Evolutionary conservation across 53 echinoderm and acorn worm genomes (phyloP).

Genomic region (Antedon mediterranea): DNA sequence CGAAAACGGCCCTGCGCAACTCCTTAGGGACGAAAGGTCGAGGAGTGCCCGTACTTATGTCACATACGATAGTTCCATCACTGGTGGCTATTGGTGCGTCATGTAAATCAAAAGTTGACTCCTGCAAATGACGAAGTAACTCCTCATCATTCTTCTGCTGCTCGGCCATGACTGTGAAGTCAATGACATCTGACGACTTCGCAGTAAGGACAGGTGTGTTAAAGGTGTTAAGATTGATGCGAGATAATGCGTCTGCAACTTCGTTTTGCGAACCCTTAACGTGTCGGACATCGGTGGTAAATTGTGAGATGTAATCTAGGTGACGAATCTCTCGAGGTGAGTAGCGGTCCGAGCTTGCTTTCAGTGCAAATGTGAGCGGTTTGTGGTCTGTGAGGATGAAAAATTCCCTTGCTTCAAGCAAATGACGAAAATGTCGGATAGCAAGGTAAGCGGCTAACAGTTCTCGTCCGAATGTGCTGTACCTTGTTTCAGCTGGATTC

Average conservation of each 20-base stretch:
- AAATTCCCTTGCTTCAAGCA: conserved; percentile 12
- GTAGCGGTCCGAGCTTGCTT: not conserved
- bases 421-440: conserved; percentile 17
- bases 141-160: no score
- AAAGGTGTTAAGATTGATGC: not conserved
- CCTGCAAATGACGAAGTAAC: no score
- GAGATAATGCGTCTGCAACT: conserved; percentile 17
- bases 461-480: conserved; percentile 29
- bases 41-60: not conserved
- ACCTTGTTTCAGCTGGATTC: conserved; percentile 14
- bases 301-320: conserved; percentile 6
- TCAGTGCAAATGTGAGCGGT: conserved; percentile 1
- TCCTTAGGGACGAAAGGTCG: not conserved
- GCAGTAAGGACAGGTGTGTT: no score
- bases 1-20: not conserved
- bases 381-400: conserved; percentile 17
- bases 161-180: no score
- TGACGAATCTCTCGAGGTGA: conserved; percentile 10
- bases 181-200: no score
- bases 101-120: no score
- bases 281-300: not conserved
- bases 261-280: conserved; percentile 12
- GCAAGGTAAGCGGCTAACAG: conserved; percentile 4
- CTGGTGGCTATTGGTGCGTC: no score
- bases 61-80: not conserved